Evolutionary conservation across 2,113 vertebrate species (phyloP).

Genomic region (Nothobranchius kuhntae): DNA sequence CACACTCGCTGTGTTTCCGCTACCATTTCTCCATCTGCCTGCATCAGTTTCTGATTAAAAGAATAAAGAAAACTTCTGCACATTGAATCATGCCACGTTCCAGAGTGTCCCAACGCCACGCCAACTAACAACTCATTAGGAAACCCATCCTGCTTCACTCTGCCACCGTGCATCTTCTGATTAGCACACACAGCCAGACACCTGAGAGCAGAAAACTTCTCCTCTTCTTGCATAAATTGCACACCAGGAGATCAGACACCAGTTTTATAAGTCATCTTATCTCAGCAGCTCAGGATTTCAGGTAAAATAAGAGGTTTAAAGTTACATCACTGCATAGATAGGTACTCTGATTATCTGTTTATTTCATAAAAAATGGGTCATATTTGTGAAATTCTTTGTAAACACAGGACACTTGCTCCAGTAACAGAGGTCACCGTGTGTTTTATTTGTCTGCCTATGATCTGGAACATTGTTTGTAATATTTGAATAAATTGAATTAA

Average conservation of each 20-base stretch:
- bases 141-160: constrained; percentile 38
- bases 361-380: no score
- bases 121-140: constrained; percentile 63
- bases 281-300: constrained; percentile 33
- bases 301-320: constrained; percentile 31
- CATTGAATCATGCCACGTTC: constrained; percentile 56
- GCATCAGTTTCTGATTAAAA: constrained; percentile 35
- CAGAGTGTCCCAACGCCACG: constrained; percentile 38
- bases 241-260: constrained; percentile 51
- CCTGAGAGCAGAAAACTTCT: constrained; percentile 46
- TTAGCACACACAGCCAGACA: constrained; percentile 58
- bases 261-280: constrained; percentile 49
- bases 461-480: no score
- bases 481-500: no score
- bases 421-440: no score
- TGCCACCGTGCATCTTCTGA: constrained; percentile 60
- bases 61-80: constrained; percentile 21
- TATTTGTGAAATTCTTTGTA: no score
- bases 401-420: no score
- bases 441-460: no score
- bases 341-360: not conserved
- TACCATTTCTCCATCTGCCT: constrained; percentile 5
- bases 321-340: constrained; percentile 5
- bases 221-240: constrained; percentile 60
- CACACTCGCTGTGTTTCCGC: constrained; percentile 16